Evolutionary conservation across 1,140 invertebrate species (phyloP), one percentile per base, ranked within the genome.

Genomic region (Zaprionus capensis): DNA sequence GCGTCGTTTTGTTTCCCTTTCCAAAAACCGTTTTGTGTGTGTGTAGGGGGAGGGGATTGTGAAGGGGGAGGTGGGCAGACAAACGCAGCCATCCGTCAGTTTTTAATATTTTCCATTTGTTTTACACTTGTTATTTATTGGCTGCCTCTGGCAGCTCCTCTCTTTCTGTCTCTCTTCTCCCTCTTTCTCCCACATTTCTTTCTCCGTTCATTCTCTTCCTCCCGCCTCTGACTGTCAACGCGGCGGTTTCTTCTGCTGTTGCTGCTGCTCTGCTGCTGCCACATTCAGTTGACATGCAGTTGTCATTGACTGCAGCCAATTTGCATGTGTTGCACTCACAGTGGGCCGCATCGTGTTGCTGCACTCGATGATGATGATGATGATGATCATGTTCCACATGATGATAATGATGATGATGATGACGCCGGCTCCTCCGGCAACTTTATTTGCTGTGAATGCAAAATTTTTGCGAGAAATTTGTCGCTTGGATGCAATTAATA

Each of bases 31-130:
- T 75, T 57, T 76, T 71, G 59, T 49, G 49, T 57, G 46, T 38
- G 14, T 1, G 4, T 5, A 26, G 12, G 20, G n/a, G 15, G 5
- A 7, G 41, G 28, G 55, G 9, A 1, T 4, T 15, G 2, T n/a
- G 26, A 20, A 31, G 6, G 58, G 12, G 22, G 31, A 26, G 11
- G 53, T 24, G 64, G 26, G 67, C 20, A 22, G 71, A 82, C 58
- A 74, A 87, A 87, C 55, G 62, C 57, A 71, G 59, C 80, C 80
- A 86, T 86, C 77, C 73, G 84, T 87, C 83, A 86, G 80, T 64
- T 87, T 86, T 87, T 87, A 87, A 86, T 86, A 86, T 87, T 86
- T 86, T 87, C 80, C 83, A 86, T 86, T 86, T 86, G 77, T 71
- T 71, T 74, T 78, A 70, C 77, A 72, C 77, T 75, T 65, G 64